Evolutionary conservation across 2,888 invertebrate genomes (phyloP).

Genomic region (Arctia plantaginis): DNA sequence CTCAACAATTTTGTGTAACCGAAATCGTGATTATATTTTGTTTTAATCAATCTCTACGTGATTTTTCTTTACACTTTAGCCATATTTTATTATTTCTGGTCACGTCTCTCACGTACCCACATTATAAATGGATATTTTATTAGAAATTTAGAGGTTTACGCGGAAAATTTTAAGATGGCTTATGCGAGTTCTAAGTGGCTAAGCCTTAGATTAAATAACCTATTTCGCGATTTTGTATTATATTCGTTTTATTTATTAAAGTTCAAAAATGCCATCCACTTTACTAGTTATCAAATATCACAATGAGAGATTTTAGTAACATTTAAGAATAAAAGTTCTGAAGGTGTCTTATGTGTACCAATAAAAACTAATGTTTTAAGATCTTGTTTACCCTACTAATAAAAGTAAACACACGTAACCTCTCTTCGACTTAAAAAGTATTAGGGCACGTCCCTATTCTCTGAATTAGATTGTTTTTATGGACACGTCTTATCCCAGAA

Average conservation of each 20-base stretch:
- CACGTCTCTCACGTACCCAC: background rate
- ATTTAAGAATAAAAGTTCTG: background rate
- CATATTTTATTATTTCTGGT: conserved; percentile 3
- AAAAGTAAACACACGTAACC: background rate
- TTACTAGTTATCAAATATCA: background rate
- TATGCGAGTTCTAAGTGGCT: background rate
- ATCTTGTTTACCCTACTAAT: background rate
- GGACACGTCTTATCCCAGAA: background rate
- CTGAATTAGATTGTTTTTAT: background rate
- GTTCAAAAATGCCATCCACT: background rate
- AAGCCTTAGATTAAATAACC: background rate
- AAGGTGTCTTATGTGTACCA: background rate
- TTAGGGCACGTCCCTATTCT: background rate
- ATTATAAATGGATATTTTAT: background rate
- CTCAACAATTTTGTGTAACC: background rate
- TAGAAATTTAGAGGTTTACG: conserved; percentile 5
- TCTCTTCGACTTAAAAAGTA: background rate
- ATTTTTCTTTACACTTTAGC: background rate
- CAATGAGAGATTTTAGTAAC: background rate
- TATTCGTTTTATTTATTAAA: background rate
- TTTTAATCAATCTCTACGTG: background rate
- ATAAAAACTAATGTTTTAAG: background rate
- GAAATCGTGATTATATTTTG: background rate
- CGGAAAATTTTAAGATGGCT: conserved; percentile 2
- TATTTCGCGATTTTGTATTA: background rate